phyloP scores from a whole-genome alignment of 2,888 invertebrate species.

The Rhamphomyia laevipes region DNA sequence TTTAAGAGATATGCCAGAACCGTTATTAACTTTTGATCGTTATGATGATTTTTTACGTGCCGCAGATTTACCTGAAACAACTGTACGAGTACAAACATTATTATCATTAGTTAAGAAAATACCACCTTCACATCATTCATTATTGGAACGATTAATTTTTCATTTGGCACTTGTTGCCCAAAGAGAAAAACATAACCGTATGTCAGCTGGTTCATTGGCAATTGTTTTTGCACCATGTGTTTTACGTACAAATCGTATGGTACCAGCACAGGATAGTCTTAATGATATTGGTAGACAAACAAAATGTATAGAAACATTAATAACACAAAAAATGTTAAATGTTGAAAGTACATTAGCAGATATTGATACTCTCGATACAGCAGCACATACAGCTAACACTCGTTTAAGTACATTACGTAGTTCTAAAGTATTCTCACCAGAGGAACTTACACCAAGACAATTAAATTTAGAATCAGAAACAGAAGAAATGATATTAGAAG shows the following conservation, averaged over 20 bases:
- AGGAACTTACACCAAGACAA: constrained; percentile 25
- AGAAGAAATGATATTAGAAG: constrained; percentile 63
- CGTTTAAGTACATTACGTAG: constrained; percentile 65
- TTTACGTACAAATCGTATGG: constrained; percentile 70
- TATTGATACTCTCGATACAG: constrained; percentile 80
- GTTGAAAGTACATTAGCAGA: constrained; percentile 77
- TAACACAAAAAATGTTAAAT: constrained; percentile 73
- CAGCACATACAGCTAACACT: constrained; percentile 72
- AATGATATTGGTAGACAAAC: constrained; percentile 84
- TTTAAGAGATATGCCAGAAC: constrained; percentile 87
- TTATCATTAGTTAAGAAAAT: constrained; percentile 80
- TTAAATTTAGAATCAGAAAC: constrained; percentile 43
- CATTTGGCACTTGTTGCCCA: constrained; percentile 82
- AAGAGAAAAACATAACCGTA: constrained; percentile 77
- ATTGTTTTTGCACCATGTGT: constrained; percentile 94
- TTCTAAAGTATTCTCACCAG: constrained; percentile 53
- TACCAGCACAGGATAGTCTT: constrained; percentile 85
- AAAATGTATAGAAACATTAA: constrained; percentile 80
- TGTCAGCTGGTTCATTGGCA: constrained; percentile 83
- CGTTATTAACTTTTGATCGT: constrained; percentile 81
- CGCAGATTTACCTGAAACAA: constrained; percentile 68
- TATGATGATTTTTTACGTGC: constrained; percentile 91
- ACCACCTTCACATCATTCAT: constrained; percentile 77
- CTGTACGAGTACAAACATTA: constrained; percentile 71
- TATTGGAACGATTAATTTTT: constrained; percentile 85